Base-by-base conservation (phyloP, 2,797 vertebrate genomes). In the Erethizon dorsatum region DNA sequence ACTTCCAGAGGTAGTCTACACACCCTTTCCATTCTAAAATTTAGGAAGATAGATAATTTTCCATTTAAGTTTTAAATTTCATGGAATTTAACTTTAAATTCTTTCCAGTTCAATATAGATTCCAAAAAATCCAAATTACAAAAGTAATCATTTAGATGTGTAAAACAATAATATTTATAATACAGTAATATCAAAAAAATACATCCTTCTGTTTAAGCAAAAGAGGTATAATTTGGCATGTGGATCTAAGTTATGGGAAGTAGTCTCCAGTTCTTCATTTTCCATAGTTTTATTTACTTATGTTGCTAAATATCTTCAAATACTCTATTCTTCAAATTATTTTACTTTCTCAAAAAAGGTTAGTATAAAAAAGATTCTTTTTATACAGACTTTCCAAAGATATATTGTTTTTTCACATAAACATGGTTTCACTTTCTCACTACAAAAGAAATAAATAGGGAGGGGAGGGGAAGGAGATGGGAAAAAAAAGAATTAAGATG, bases 1-100 rank as follows among this genome's bases (percentile, higher is more conserved):
- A 95, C 9, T 45, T 92, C 85, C n/a, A 90, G 52, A 90, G 71
- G 20, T 5, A 56, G 22, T 93, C 83, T 65, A 71, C n/a, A 94
- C 63, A 92, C 22, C 31, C 94, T 79, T 85, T 91, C 52, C 24
- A 65, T 57, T 50, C 47, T 73, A 69, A 78, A 73, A 78, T 26
- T 59, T 63, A 31, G 94, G 84, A 85, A 96, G 73, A 13, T 59
- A 7, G 47, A n/a, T 54, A 54, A 13, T 92, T 79, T 7, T 90
- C 10, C 56, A 9, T 22, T 12, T 77, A 97, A 85, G n/a, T 31
- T 73, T 90, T 85, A 6, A 33, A 6, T 92, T 47, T 5, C 13
- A 88, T 82, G 1, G 22, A 57, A 52, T 87, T 97, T 94, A 83
- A 1, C 24, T 57, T 63, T 90, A 65, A 78, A 80, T 71, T 15